Conservation (phyloP, 2,888 invertebrate genomes). For the Lathronympha strigana region DNA sequence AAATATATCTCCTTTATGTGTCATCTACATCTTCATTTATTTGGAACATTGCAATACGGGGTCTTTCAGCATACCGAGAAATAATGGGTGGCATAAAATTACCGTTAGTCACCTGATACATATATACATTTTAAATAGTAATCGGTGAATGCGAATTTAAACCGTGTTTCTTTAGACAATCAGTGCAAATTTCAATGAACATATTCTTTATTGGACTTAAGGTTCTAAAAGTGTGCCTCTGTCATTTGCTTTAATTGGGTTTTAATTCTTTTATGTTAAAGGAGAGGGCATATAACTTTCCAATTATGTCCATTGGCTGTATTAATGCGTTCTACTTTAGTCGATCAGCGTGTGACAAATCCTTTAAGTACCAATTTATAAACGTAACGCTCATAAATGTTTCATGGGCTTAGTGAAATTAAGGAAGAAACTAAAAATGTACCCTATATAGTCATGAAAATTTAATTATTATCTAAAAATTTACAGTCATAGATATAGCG, state of each 20-base stretch:
- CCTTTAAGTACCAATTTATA: too few relatives aligned
- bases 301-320: too few relatives aligned
- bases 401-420: too few relatives aligned
- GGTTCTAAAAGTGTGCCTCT: background rate
- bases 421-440: too few relatives aligned
- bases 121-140: slow-evolving; percentile 2
- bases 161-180: background rate
- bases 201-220: background rate
- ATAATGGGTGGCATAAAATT: slow-evolving; percentile 17
- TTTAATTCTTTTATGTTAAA: background rate
- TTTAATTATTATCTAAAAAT: too few relatives aligned
- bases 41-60: slow-evolving; percentile 24
- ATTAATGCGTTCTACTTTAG: too few relatives aligned
- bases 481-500: too few relatives aligned
- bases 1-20: slow-evolving; percentile 39
- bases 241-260: background rate
- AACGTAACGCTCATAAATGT: too few relatives aligned
- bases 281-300: too few relatives aligned
- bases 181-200: background rate
- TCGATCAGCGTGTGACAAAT: too few relatives aligned
- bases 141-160: background rate
- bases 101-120: slow-evolving; percentile 9
- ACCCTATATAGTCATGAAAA: too few relatives aligned
- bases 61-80: slow-evolving; percentile 22
- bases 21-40: slow-evolving; percentile 39